Evolutionary conservation across 2,113 vertebrate genomes (phyloP).

Genomic region (Probosciger aterrimus): DNA sequence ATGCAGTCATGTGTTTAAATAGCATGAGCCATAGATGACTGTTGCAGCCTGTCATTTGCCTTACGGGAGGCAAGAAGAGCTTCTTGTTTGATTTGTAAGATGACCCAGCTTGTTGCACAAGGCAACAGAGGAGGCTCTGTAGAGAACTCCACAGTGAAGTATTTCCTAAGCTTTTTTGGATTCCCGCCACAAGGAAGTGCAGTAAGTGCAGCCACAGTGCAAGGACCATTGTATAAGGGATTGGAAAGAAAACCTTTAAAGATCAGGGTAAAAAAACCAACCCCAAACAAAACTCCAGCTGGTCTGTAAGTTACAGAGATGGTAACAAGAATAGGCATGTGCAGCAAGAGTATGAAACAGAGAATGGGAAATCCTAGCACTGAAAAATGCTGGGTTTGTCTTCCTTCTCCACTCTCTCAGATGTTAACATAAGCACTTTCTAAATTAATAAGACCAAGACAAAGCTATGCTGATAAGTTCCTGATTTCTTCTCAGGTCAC

Average conservation of each 20-base stretch:
- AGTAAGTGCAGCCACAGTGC: not conserved
- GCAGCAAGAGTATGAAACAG: not conserved
- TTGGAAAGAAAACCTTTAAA: not conserved
- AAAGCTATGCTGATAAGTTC: not conserved
- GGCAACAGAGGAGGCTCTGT: not conserved
- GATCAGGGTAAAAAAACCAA: not conserved
- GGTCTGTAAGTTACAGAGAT: not conserved
- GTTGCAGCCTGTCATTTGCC: not conserved
- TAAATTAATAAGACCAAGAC: not conserved
- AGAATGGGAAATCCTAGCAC: not conserved
- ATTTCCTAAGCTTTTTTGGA: conserved; percentile 4
- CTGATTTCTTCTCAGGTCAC: not conserved
- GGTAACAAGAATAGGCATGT: not conserved
- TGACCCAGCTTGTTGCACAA: conserved; percentile 10
- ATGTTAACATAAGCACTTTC: not conserved
- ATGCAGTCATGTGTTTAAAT: not conserved
- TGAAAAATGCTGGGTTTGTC: not conserved
- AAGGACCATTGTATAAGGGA: not conserved
- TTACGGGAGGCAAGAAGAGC: conserved; percentile 29
- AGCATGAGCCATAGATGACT: not conserved
- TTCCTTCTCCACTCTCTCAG: not conserved
- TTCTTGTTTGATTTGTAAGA: conserved; percentile 19
- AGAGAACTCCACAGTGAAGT: not conserved
- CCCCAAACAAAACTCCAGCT: not conserved
- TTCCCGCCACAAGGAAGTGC: conserved; percentile 28